Base-by-base conservation (phyloP, 2,888 invertebrate species). In the Teinopalpus imperialis region DNA sequence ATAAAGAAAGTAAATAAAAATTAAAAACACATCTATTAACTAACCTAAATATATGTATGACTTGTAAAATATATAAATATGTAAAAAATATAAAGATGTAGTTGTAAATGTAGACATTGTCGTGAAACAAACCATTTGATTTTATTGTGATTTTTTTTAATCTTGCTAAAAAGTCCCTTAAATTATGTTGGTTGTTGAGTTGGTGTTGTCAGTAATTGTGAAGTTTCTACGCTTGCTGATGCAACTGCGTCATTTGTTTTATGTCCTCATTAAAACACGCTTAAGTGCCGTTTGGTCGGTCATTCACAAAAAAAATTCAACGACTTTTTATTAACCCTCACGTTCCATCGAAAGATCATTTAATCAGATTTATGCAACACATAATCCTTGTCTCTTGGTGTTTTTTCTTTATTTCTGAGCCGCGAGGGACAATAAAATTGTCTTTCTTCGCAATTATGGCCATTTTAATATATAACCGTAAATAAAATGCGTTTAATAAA, bases 211-310 rank as follows among this genome's bases (percentile, higher is more conserved):
- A 10, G 24, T 40, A 23, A 42, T 8, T 30, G 37, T 8, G 9
- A 32, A 41, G 35, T 40, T 44, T 46, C 43, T 16, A 40, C 29
- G 13, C 24, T 8, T n/a, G n/a, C n/a, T n/a, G n/a, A n/a, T n/a
- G n/a, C 39, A 20, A 16, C 9, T 27, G 29, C 49, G 50, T 54
- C 45, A 44, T 53, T 52, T 43, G 45, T 48, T 54, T 55, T 49
- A 55, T 50, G 49, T 51, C 44, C 44, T 51, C 43, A 52, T 51
- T 51, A 54, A 56, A 37, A 35, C 31, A 34, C 43, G 30, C 10
- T 18, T 6, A 8, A 18, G 14, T 20, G 5, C 14, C 20, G 9
- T 14, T 20, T 14, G 16, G n/a, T 18, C 40, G 39, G 27, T 31
- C 42, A 43, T 55, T 53, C 39, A 47, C 45, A 32, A 45, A 49